Evolutionary conservation across 2,113 vertebrate species (phyloP), one percentile per base, ranked within the genome.

Genomic region (Petrocephalus zakoni): DNA sequence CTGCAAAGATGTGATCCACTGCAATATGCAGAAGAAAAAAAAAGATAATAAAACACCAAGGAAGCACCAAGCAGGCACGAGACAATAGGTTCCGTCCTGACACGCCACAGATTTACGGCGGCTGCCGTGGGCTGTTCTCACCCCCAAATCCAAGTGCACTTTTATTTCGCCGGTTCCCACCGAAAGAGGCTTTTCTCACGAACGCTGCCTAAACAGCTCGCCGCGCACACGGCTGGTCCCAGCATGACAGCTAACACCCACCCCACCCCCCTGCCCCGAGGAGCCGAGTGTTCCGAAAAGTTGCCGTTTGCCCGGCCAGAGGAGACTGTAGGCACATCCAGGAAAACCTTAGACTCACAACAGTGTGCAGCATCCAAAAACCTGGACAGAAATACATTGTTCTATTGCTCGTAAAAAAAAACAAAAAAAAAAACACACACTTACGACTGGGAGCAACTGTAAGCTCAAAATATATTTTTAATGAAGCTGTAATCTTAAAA

Each of bases 401-500:
- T 29, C n/a, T 19, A 2, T 75, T 47, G 21, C 42, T 83, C 17
- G 22, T n/a, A 49, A 46, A 83, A 2, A 49, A 83, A 21, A 46
- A 1, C 56, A 61, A 4, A 68, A n/a, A 22, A n/a, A 82, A 21
- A 42, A 1, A 82, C 7, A 83, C 2, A 83, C 19, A 49, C 6
- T 22, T 49, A 83, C 22, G 81, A 49, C 6, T 83, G 46, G 2
- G 51, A 56, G 51, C 75, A 29, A 56, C 88, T 83, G 42, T 72
- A 53, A 89, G 52, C 29, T 46, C 17, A 56, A 85, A 85, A 86
- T 61, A 75, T 37, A 86, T 86, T n/a, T 58, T 83, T 83, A 61
- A 88, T 29, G 53, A 88, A 88, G 88, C 51, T 25, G 75, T 84
- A 83, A 61, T 58, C 81, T 21, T 88, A 42, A 88, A 78, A 5